Conservation (phyloP, 23 tunicate species). For the Halocynthia aurantium region DNA sequence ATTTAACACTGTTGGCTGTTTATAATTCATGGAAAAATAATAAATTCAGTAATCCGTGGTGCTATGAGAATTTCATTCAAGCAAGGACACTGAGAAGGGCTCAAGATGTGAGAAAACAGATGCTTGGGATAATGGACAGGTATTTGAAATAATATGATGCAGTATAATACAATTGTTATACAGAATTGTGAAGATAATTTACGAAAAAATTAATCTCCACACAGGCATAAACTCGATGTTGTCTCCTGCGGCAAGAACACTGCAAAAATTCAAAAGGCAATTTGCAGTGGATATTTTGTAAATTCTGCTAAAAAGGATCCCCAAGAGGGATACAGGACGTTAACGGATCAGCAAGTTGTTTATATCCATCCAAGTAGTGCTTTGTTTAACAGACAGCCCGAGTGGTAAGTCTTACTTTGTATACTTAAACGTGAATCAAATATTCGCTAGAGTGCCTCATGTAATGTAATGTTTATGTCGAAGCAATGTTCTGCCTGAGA, state of each 20-base stretch:
- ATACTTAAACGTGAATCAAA: too few relatives aligned
- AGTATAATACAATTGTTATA: background rate
- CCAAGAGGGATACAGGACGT: constrained; percentile 94
- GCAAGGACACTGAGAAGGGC: constrained; percentile 91
- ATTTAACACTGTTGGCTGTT: constrained; percentile 82
- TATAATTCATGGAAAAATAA: constrained; percentile 98
- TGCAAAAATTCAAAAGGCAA: constrained; percentile 91
- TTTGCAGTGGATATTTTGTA: constrained; percentile 90
- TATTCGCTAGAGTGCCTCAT: too few relatives aligned
- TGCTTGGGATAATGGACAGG: constrained; percentile 98
- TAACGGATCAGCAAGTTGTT: constrained; percentile 94
- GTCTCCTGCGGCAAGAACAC: constrained; percentile 90
- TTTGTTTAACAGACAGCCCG: constrained; percentile 89
- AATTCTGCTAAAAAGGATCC: constrained; percentile 98
- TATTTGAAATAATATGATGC: background rate
- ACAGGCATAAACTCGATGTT: constrained; percentile 88
- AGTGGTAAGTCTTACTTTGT: too few relatives aligned
- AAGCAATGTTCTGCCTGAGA: too few relatives aligned
- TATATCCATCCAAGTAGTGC: constrained; percentile 96
- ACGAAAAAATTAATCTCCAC: background rate
- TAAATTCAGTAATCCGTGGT: constrained; percentile 96
- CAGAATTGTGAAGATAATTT: background rate
- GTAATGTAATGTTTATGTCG: too few relatives aligned
- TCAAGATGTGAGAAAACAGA: constrained; percentile 97
- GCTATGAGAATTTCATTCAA: constrained; percentile 95